Conservation (phyloP, 2,113 vertebrate species). For the Kryptolebias marmoratus region DNA sequence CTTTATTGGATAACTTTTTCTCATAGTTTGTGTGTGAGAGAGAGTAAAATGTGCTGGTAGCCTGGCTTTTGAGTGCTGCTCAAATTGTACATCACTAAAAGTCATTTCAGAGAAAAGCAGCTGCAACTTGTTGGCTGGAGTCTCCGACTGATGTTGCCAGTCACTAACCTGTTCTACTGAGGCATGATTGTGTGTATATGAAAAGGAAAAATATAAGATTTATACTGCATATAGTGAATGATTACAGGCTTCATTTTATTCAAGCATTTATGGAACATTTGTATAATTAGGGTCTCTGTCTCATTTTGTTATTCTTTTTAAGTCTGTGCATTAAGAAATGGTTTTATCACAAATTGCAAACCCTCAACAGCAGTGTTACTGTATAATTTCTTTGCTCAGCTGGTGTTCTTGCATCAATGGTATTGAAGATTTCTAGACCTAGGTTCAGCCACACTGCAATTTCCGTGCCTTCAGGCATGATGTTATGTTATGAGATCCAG, state of each 20-base stretch:
- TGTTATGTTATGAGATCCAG: constrained; percentile 23
- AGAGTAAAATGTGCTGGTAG: constrained; percentile 38
- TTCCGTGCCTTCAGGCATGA: constrained; percentile 28
- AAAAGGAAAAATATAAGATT: not conserved
- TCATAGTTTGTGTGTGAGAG: not conserved
- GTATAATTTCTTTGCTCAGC: constrained; percentile 58
- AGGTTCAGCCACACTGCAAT: constrained; percentile 25
- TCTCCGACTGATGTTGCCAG: constrained; percentile 20
- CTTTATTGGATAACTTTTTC: constrained; percentile 21
- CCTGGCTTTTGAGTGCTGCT: constrained; percentile 57
- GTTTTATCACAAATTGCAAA: constrained; percentile 19
- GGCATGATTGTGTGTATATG: constrained; percentile 15
- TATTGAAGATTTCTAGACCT: constrained; percentile 38
- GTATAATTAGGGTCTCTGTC: not conserved
- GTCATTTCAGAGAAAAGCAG: constrained; percentile 24
- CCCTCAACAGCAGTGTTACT: constrained; percentile 27
- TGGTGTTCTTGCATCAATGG: constrained; percentile 27
- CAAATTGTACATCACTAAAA: constrained; percentile 53
- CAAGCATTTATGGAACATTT: constrained; percentile 1
- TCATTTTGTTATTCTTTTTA: not conserved
- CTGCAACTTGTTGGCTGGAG: constrained; percentile 12
- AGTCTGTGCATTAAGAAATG: not conserved
- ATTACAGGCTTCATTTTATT: constrained; percentile 7
- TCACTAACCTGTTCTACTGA: constrained; percentile 15
- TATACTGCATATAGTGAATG: constrained; percentile 10